Evolutionary conservation across 2,797 vertebrate species (phyloP), one percentile per base, ranked within the genome.

Genomic region (Leuciscus waleckii): DNA sequence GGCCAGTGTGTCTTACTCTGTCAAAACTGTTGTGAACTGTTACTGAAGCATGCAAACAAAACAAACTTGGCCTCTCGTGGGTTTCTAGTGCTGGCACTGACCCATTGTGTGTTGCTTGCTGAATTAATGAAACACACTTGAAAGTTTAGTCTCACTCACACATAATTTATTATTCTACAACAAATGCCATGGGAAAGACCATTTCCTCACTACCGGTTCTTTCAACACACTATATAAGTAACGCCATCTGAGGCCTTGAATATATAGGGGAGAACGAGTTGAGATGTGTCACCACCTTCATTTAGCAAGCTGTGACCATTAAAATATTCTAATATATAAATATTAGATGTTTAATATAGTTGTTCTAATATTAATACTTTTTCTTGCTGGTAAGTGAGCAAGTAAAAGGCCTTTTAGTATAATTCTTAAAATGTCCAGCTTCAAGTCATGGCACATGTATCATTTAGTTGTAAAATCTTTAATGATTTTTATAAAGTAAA

Each of bases 101-200:
- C 81, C 68, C 75, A 54, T 73, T 51, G 51, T n/a, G 79, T 43
- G 67, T 85, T 86, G 90, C 87, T 86, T 87, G 26, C 85, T 88
- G 90, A 87, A 82, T 85, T 90, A 91, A 90, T 86, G 65, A 88
- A 7, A 63, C 81, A 14, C 85, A 87, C 86, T 86, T 85, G 65
- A 85, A 85, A 79, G 80, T 29, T 58, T 61, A 74, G 71, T 71
- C 80, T 85, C 75, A 67, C 75, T 74, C 77, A 54, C 61, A 23
- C 63, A 71, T 82, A 69, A 76, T 91, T 91, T 92, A 86, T 93
- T 89, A 81, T 89, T 89, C 81, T 68, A 85, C 88, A 87, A 82
- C 77, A 87, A 63, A 88, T 82, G 79, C 86, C 86, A 90, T 92
- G 90, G 92, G 87, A 93, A 93, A 90, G 61, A 83, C 86, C 87